Evolutionary conservation across 2,888 invertebrate genomes (phyloP), one percentile per base, ranked within the genome.

Genomic region (Spisula subtruncata): DNA sequence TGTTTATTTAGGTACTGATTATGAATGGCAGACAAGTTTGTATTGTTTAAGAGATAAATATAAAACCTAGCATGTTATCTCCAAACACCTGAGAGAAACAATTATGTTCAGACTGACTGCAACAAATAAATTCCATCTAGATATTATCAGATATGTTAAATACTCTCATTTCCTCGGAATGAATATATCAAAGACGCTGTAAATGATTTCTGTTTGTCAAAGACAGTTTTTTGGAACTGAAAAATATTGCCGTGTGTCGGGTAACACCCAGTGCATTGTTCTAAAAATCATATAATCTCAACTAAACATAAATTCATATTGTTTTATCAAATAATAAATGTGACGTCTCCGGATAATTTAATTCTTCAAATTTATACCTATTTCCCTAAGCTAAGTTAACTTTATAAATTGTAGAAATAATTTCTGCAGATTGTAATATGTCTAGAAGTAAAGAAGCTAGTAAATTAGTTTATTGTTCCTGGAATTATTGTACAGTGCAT

Each of bases 1-100:
- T 75, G 75, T 75, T 75, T 75, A 75, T 75, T 75, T 75, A 75
- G 32, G 35, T 75, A 75, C n/a, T 32, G 16, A 35, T 75, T 75
- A 75, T 75, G 35, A 75, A 32, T 75, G 75, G 75, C 75, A 75
- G 29, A 35, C 35, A 32, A 18, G 29, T 75, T n/a, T 75, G 75
- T 75, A 75, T 75, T 75, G 75, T 75, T 35, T 32, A 18, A 75
- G 16, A 75, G 32, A 75, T 75, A 35, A 32, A 12, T 35, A 18
- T 5, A 75, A 75, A 75, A 75, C 41, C 29, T 12, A 32, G 16
- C 12, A 35, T 16, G 12, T 75, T 75, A 75, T 75, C 75, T 75
- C 32, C 35, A 2, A 35, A 35, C 35, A 75, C 75, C 75, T 75
- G 75, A 75, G 75, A 75, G 75, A 12, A 75, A 75, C 75, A 32